A percentile compares a stretch with the other conserved stretches of the same genome.
Evolutionary conservation across 2,888 invertebrate species (phyloP).

Genomic region (Unio delphinus): DNA sequence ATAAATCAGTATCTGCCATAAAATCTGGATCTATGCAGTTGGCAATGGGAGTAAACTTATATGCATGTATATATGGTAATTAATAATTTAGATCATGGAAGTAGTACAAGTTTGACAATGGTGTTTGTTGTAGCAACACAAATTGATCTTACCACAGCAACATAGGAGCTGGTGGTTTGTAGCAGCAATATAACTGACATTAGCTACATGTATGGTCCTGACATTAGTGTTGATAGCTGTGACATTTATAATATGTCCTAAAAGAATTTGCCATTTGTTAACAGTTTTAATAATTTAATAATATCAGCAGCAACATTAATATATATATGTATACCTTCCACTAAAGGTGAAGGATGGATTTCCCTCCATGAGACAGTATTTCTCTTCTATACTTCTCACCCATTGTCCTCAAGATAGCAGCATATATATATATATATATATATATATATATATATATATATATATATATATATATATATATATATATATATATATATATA

Average conservation of each 20-base stretch:
- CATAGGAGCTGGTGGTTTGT: constrained; percentile 2
- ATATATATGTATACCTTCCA: constrained; percentile 72
- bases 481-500: no score
- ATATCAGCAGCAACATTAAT: not conserved
- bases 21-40: no score
- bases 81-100: constrained; percentile 8
- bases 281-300: no score
- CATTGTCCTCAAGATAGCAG: constrained; percentile 74
- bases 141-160: not conserved
- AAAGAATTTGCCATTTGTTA: no score
- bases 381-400: constrained; percentile 85
- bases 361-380: constrained; percentile 90
- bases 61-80: no score
- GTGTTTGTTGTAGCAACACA: not conserved
- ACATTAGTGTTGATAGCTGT: not conserved
- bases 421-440: constrained; percentile 1
- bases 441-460: not conserved
- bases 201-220: not conserved
- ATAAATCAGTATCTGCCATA: no score
- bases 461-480: not conserved
- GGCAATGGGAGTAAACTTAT: no score
- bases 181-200: not conserved
- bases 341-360: constrained; percentile 83
- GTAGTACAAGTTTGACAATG: constrained; percentile 7
- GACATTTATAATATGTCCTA: no score